These are phyloP conservation scores for Madoqua kirkii DNA, from an alignment of 2,113 vertebrate genomes.

Conservation along the genomic window DNA sequence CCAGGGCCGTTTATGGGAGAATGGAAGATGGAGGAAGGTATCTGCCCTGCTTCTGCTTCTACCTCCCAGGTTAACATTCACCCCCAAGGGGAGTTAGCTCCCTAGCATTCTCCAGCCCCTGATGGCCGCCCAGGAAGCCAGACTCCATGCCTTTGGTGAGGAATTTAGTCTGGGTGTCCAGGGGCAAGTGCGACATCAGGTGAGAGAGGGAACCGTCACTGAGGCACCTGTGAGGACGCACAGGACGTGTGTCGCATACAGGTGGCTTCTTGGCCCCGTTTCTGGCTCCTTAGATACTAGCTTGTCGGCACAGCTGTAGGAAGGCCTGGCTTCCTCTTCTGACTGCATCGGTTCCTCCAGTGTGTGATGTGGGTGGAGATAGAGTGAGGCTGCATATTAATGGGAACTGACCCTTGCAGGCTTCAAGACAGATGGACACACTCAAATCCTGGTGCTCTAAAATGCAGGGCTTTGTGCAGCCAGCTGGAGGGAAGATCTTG, in stretches of 20 bases:
- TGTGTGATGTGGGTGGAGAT: neutral
- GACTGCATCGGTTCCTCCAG: neutral
- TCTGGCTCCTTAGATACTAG: neutral
- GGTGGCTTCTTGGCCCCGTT: neutral
- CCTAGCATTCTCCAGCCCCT: neutral
- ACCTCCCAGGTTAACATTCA: neutral
- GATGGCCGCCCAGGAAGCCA: neutral
- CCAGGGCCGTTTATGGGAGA: too few relatives aligned
- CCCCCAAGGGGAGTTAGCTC: neutral
- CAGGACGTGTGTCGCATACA: accelerated
- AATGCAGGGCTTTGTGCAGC: neutral
- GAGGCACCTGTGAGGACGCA: neutral
- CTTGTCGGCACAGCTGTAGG: neutral
- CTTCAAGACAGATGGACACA: neutral
- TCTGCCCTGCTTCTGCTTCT: neutral
- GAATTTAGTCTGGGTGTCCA: neutral
- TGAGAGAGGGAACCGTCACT: neutral
- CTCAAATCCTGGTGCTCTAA: neutral
- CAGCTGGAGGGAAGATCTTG: neutral
- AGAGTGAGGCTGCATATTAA: neutral
- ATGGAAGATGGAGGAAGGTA: neutral
- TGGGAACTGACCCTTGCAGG: neutral
- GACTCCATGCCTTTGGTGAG: neutral
- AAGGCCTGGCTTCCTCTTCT: neutral
- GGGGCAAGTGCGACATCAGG: neutral